These are phyloP conservation scores for Alouatta palliata DNA, from an alignment of 2,113 vertebrate genomes.

Conservation along the genomic window DNA sequence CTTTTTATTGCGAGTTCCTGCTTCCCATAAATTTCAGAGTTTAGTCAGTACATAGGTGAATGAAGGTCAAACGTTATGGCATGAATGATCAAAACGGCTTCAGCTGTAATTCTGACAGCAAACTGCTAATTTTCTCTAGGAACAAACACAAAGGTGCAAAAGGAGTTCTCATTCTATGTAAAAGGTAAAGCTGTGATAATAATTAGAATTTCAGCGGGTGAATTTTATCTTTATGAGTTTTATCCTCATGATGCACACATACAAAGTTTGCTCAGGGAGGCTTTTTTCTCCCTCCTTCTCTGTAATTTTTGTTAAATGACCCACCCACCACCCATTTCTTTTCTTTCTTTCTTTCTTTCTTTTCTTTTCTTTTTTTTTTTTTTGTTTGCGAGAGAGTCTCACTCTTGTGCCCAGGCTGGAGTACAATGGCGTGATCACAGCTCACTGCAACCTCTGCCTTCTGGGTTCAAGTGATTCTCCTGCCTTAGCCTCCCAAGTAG, in stretches of 20 bases:
- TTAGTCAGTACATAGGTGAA: neutral
- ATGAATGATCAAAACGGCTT: neutral
- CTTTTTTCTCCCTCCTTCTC: neutral
- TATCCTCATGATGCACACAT: neutral
- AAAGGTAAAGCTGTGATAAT: neutral
- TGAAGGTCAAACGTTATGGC: conserved; percentile 34
- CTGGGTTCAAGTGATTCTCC: too few species aligned
- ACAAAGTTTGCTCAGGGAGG: neutral
- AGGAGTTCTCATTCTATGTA: neutral
- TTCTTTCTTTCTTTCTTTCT: too few species aligned
- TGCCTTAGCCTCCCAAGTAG: too few species aligned
- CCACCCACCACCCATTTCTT: neutral
- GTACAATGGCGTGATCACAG: too few species aligned
- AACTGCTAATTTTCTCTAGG: neutral
- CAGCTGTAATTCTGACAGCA: neutral
- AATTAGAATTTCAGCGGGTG: neutral
- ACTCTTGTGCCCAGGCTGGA: too few species aligned
- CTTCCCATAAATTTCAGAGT: conserved; percentile 25
- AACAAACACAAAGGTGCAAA: neutral
- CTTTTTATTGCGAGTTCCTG: conserved; percentile 21
- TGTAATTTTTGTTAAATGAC: neutral
- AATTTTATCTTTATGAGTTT: conserved; percentile 14
- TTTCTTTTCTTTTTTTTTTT: neutral
- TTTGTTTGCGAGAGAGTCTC: too few species aligned
- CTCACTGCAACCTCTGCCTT: too few species aligned